Conservation (phyloP, 2,113 vertebrate genomes). For the Trichechus manatus region DNA sequence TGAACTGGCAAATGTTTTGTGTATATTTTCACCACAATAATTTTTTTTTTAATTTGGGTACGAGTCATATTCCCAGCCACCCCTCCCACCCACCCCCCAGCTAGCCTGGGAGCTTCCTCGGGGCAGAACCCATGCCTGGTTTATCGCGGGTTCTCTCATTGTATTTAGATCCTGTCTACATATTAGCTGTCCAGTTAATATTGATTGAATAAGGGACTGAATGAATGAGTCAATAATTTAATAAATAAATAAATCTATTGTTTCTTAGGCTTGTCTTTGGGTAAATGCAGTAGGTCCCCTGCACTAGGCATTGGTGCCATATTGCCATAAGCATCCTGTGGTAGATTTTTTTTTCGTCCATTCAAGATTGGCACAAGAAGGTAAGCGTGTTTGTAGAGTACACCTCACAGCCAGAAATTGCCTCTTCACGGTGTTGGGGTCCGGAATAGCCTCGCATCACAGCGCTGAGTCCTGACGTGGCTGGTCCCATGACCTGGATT, state of each 20-base stretch:
- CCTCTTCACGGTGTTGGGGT: neutral
- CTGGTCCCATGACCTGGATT: neutral
- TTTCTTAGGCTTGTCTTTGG: neutral
- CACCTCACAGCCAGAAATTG: neutral
- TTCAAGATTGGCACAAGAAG: neutral
- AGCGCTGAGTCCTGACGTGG: neutral
- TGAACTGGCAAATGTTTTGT: neutral
- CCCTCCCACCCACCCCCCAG: neutral
- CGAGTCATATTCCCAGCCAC: neutral
- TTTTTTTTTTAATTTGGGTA: too few relatives aligned
- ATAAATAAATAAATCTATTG: neutral
- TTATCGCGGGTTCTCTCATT: neutral
- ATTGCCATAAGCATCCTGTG: neutral
- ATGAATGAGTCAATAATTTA: slow-evolving; percentile 9
- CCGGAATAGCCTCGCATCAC: fast-evolving
- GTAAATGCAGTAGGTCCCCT: neutral
- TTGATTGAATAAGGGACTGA: neutral
- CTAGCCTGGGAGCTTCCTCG: neutral
- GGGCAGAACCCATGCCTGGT: neutral
- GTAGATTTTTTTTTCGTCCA: neutral
- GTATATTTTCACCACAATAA: neutral
- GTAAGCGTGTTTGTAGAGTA: neutral
- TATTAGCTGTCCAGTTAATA: neutral
- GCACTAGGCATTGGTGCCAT: neutral
- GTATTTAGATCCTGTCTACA: neutral